phyloP scores from a whole-genome alignment of 2,888 invertebrate genomes.

The Drosophila cyrtoloma region DNA sequence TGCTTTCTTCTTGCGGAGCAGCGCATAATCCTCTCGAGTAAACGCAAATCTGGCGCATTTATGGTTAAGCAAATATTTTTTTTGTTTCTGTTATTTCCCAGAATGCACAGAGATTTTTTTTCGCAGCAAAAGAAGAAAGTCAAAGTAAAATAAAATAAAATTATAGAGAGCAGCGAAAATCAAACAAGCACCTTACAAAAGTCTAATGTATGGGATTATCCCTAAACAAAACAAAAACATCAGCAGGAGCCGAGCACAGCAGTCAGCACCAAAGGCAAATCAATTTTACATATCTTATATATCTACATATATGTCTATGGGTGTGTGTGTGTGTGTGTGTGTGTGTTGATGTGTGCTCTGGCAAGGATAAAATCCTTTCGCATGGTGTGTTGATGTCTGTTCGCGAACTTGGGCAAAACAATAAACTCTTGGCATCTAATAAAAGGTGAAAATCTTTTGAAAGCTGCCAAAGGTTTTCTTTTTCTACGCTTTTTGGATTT shows the following conservation, averaged over 20 bases:
- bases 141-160: slow-evolving; percentile 27
- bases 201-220: slow-evolving; percentile 79
- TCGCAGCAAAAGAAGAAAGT: slow-evolving; percentile 18
- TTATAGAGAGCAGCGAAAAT: slow-evolving; percentile 44
- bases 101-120: slow-evolving; percentile 63
- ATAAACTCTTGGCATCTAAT: slow-evolving; percentile 81
- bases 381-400: slow-evolving; percentile 46
- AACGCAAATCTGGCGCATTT: slow-evolving; percentile 79
- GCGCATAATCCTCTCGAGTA: slow-evolving; percentile 74
- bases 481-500: slow-evolving; percentile 43
- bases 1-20: slow-evolving; percentile 14
- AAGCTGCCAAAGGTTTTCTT: slow-evolving; percentile 73
- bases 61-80: slow-evolving; percentile 69
- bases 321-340: slow-evolving; percentile 4
- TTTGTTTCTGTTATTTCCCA: slow-evolving; percentile 19
- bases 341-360: slow-evolving; percentile 11
- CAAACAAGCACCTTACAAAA: slow-evolving; percentile 70
- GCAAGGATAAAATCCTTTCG: slow-evolving; percentile 64
- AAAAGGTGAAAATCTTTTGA: slow-evolving; percentile 80
- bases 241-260: slow-evolving; percentile 28
- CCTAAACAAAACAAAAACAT: slow-evolving; percentile 71
- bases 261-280: slow-evolving; percentile 61
- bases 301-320: slow-evolving; percentile 5
- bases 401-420: slow-evolving; percentile 74
- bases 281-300: slow-evolving; percentile 73